Evolutionary conservation across 2,888 invertebrate species (phyloP).

Genomic region (Leucoma salicis): DNA sequence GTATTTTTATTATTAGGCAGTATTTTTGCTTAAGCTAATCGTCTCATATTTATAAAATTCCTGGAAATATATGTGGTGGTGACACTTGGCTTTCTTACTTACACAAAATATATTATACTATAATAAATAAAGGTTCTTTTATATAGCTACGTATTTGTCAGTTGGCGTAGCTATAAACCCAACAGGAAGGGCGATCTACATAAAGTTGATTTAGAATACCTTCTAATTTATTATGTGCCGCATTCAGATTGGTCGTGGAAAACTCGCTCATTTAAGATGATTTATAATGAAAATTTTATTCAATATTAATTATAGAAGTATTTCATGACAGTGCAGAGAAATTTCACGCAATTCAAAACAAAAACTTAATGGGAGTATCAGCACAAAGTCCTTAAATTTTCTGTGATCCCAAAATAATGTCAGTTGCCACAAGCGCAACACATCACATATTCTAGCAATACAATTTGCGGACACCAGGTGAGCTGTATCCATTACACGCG

Average conservation of each 20-base stretch:
- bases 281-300: slow-evolving; percentile 39
- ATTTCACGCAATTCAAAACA: slow-evolving; percentile 35
- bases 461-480: slow-evolving; percentile 29
- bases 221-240: slow-evolving; percentile 33
- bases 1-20: no score
- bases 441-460: slow-evolving; percentile 6
- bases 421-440: slow-evolving; percentile 1
- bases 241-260: slow-evolving; percentile 21
- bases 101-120: no score
- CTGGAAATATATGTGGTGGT: no score
- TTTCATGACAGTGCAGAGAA: slow-evolving; percentile 28
- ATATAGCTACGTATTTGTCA: no score
- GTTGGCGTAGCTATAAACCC: slow-evolving; percentile 13
- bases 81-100: no score
- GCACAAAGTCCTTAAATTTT: no score
- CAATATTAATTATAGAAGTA: slow-evolving; percentile 28
- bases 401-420: slow-evolving; percentile 5
- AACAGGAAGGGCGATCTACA: slow-evolving; percentile 14
- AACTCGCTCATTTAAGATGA: slow-evolving; percentile 27
- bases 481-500: slow-evolving; percentile 20
- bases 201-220: slow-evolving; percentile 33
- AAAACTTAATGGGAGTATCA: slow-evolving; percentile 24
- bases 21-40: no score
- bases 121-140: no score
- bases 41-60: no score